Evolutionary conservation across 2,888 invertebrate species (phyloP).

Genomic region (Drosophila tanythrix): DNA sequence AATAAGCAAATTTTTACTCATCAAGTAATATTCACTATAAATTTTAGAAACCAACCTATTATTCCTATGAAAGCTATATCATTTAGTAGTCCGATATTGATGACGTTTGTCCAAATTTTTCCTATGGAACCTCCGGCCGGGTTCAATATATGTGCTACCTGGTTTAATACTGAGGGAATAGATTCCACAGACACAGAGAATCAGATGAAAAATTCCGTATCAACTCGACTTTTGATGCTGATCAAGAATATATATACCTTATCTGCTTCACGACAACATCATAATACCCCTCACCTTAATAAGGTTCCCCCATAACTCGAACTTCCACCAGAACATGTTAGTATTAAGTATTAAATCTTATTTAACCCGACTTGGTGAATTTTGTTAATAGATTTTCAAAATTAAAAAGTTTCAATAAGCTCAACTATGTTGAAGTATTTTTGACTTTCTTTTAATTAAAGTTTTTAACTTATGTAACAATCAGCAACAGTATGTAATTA

Average conservation of each 20-base stretch:
- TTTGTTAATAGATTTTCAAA: neutral
- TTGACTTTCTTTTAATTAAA: neutral
- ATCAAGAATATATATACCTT: neutral
- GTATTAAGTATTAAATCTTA: neutral
- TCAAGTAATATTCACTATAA: too few relatives aligned
- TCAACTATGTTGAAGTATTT: neutral
- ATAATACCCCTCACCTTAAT: neutral
- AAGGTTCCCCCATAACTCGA: neutral
- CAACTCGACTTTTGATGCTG: neutral
- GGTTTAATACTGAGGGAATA: neutral
- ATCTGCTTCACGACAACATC: neutral
- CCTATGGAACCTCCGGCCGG: neutral
- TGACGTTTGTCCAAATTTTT: neutral
- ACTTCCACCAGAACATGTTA: neutral
- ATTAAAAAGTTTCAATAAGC: neutral
- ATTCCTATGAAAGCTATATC: too few relatives aligned
- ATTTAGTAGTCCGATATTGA: too few relatives aligned
- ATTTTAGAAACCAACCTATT: too few relatives aligned
- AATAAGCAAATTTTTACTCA: too few relatives aligned
- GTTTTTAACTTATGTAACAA: neutral
- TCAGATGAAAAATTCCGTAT: neutral
- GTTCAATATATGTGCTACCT: neutral
- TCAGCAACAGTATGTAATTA: neutral
- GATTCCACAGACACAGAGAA: accelerated
- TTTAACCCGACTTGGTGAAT: neutral